phyloP scores from a whole-genome alignment of 2,113 vertebrate species.

The Anolis sagrei region DNA sequence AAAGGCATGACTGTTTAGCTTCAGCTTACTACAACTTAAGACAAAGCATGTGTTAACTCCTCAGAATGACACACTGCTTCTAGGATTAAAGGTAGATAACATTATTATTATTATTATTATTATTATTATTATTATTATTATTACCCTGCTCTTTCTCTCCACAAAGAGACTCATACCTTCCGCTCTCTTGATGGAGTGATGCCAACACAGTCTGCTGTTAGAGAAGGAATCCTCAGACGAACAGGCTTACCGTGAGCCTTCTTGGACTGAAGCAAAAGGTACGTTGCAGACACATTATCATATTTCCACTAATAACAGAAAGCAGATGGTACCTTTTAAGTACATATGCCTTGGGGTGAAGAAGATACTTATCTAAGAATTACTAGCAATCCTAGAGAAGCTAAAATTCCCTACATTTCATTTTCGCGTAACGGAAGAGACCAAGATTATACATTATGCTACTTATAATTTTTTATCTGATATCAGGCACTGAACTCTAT shows the following conservation, averaged over 20 bases:
- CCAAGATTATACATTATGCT: not conserved
- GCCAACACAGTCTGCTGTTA: conserved; percentile 31
- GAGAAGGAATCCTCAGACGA: conserved; percentile 69
- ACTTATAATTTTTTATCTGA: not conserved
- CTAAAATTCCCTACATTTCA: not conserved
- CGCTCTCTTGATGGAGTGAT: conserved; percentile 57
- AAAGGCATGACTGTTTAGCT: not conserved
- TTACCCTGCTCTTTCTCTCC: too few relatives aligned
- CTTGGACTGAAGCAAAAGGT: conserved; percentile 90
- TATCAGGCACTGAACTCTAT: not conserved
- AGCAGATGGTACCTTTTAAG: conserved; percentile 2
- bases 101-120: too few relatives aligned
- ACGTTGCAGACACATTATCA: conserved; percentile 89
- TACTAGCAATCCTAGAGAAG: not conserved
- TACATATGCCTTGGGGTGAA: too few relatives aligned
- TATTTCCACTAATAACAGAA: conserved; percentile 86
- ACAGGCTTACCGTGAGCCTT: conserved; percentile 86
- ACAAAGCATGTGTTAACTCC: too few relatives aligned
- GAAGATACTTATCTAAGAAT: not conserved
- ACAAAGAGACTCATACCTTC: conserved; percentile 70
- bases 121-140: too few relatives aligned
- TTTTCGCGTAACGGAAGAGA: not conserved
- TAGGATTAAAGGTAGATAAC: not conserved
- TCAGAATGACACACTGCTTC: not conserved
- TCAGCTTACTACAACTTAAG: not conserved